phyloP scores from a whole-genome alignment of 2,113 vertebrate genomes.

The Syngnathus scovelli region DNA sequence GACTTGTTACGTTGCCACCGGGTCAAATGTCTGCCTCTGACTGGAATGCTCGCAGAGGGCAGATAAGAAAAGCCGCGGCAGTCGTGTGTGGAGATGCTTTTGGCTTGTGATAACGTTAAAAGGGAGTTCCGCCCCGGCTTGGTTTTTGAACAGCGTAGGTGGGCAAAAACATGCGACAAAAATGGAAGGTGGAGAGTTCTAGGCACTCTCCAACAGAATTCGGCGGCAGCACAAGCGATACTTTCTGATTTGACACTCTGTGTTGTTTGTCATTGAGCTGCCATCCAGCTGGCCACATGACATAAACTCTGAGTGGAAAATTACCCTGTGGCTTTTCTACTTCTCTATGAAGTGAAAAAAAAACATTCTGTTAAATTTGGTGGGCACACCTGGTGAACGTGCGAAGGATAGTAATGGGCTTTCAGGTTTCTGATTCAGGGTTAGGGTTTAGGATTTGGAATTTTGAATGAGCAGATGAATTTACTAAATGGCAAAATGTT shows the following conservation, averaged over 20 bases:
- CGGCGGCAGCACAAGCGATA: no score
- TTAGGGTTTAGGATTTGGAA: no score
- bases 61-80: constrained; percentile 39
- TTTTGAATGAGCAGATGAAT: background rate
- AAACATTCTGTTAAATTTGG: background rate
- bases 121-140: background rate
- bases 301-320: background rate
- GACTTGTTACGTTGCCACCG: constrained; percentile 41
- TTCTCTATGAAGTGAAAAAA: background rate
- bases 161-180: constrained; percentile 20
- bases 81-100: constrained; percentile 23
- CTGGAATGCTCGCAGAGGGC: constrained; percentile 22
- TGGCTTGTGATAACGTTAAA: constrained; percentile 50
- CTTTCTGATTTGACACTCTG: background rate
- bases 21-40: constrained; percentile 46
- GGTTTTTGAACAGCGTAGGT: constrained; percentile 26
- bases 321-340: background rate
- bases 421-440: no score
- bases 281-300: background rate
- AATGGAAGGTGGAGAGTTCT: no score
- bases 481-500: background rate
- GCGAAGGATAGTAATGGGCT: no score
- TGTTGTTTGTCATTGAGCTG: background rate
- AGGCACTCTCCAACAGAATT: no score
- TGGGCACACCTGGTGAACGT: background rate